Percentiles rank a stretch among this genome's conserved stretches.
These are phyloP conservation scores for Prinia subflava DNA, from an alignment of 2,113 vertebrate species.

Conservation along the genomic window DNA sequence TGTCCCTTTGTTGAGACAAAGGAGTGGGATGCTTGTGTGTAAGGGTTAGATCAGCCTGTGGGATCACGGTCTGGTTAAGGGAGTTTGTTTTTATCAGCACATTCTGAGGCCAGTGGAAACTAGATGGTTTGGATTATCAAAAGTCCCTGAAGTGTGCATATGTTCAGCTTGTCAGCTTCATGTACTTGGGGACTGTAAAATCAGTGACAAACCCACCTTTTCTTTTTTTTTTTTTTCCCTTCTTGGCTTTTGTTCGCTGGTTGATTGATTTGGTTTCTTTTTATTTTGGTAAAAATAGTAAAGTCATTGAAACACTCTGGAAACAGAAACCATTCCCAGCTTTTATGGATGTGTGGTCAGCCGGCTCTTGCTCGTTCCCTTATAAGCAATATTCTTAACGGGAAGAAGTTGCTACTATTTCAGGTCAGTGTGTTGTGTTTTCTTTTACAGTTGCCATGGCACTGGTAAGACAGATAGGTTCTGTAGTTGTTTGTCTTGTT, in stretches of 20 bases:
- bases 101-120: background rate
- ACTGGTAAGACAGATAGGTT: conserved; percentile 32
- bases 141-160: background rate
- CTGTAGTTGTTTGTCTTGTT: conserved; percentile 2
- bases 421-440: conserved; percentile 35
- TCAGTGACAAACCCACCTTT: background rate
- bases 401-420: conserved; percentile 39
- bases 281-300: background rate
- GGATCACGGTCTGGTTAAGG: background rate
- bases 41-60: background rate
- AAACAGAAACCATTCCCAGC: conserved; percentile 4
- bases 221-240: no score
- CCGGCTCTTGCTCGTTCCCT: conserved; percentile 2
- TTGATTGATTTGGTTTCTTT: background rate
- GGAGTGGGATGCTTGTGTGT: background rate
- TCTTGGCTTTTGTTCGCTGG: background rate
- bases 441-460: conserved; percentile 44
- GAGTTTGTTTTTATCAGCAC: background rate
- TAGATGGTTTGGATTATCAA: background rate
- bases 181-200: background rate
- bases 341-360: conserved; percentile 14
- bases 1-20: background rate
- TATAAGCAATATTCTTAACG: conserved; percentile 46
- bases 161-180: background rate
- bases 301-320: conserved; percentile 10